Conservation (phyloP, 2,797 vertebrate species). For the Lophius americanus region DNA sequence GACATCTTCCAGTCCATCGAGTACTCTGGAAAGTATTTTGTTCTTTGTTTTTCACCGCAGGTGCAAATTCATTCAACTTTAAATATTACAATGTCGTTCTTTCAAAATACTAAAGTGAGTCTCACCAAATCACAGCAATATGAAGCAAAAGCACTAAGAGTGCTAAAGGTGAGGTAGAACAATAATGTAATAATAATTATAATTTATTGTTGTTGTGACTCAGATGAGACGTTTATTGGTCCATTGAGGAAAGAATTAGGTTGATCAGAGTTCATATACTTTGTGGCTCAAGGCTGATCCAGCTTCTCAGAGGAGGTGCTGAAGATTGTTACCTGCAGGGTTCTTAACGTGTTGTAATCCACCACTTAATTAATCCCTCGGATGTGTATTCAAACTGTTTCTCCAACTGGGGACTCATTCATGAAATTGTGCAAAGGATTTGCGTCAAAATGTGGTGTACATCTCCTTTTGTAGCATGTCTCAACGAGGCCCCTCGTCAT, state of each 20-base stretch:
- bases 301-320: slow-evolving; percentile 16
- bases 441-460: too few species aligned
- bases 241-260: background rate
- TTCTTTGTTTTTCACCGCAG: too few species aligned
- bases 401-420: slow-evolving; percentile 4
- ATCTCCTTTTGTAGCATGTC: too few species aligned
- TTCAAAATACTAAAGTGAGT: too few species aligned
- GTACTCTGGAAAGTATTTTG: too few species aligned
- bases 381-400: slow-evolving; percentile 39
- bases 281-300: background rate
- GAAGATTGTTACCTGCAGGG: slow-evolving; percentile 5
- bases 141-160: too few species aligned
- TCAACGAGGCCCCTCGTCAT: too few species aligned
- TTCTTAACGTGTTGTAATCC: slow-evolving; percentile 51
- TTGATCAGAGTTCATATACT: slow-evolving; percentile 1
- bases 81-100: background rate
- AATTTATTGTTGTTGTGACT: background rate
- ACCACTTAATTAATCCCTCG: slow-evolving; percentile 47
- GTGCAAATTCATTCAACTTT: background rate
- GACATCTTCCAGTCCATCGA: too few species aligned
- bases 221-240: background rate
- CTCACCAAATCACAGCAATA: too few species aligned
- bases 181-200: background rate
- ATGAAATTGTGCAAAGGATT: too few species aligned
- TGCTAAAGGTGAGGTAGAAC: too few species aligned